Evolutionary conservation across 2,113 vertebrate species (phyloP).

Genomic region (Myodes glareolus): DNA sequence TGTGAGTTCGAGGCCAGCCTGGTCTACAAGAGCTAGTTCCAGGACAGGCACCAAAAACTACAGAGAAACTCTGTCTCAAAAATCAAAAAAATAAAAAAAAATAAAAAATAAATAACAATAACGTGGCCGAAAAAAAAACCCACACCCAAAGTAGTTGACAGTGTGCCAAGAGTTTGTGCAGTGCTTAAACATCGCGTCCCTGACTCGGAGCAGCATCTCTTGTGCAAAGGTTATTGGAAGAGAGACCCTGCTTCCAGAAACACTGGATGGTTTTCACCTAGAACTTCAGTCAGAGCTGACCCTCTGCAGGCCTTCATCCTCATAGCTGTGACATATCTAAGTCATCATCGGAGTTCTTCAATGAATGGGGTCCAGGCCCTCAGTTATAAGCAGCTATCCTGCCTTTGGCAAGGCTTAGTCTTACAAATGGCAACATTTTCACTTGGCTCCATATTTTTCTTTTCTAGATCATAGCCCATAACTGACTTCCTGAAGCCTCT

Average conservation of each 20-base stretch:
- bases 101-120: too few relatives aligned
- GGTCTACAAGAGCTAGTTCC: too few relatives aligned
- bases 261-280: neutral
- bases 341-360: neutral
- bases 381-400: neutral
- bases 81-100: too few relatives aligned
- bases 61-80: too few relatives aligned
- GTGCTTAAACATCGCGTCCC: neutral
- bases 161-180: neutral
- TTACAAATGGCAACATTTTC: neutral
- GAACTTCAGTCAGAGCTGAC: neutral
- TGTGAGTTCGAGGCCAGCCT: too few relatives aligned
- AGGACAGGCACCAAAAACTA: too few relatives aligned
- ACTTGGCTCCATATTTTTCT: neutral
- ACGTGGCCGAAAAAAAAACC: constrained; percentile 35
- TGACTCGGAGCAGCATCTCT: neutral
- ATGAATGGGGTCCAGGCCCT: neutral
- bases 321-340: neutral
- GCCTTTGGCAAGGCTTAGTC: neutral
- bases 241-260: constrained; percentile 12
- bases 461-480: constrained; percentile 22
- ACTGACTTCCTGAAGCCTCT: neutral
- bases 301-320: neutral
- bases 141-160: neutral
- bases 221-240: neutral